These are phyloP conservation scores for Oxyura jamaicensis DNA, from an alignment of 2,113 vertebrate genomes.

Conservation along the genomic window DNA sequence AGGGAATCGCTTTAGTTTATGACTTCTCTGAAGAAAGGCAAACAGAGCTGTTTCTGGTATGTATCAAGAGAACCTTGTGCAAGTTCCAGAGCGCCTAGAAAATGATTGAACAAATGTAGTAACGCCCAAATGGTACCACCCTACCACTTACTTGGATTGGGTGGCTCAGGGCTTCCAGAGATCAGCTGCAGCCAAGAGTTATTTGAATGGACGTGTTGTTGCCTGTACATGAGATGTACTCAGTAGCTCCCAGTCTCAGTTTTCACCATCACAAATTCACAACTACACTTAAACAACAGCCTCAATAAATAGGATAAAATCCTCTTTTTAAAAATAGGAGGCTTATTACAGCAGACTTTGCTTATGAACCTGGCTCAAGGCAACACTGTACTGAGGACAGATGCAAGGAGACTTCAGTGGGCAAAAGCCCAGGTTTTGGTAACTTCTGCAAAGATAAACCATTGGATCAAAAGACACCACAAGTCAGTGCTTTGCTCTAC, in stretches of 20 bases:
- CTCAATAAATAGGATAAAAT: not conserved
- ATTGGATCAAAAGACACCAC: not conserved
- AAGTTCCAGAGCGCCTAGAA: not conserved
- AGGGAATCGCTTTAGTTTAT: not conserved
- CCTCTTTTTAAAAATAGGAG: not conserved
- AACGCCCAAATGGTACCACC: not conserved
- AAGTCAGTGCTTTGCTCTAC: not conserved
- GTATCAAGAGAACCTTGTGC: not conserved
- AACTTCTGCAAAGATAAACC: not conserved
- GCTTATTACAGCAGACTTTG: not conserved
- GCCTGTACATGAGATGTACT: not conserved
- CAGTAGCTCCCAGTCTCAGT: not conserved
- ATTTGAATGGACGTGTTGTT: not conserved
- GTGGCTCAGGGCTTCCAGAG: not conserved
- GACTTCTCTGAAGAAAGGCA: not conserved
- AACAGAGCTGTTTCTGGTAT: not conserved
- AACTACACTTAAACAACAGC: not conserved
- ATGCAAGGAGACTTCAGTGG: not conserved
- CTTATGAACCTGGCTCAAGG: not conserved
- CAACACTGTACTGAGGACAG: not conserved
- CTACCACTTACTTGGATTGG: not conserved
- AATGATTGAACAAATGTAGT: not conserved
- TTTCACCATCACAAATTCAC: not conserved
- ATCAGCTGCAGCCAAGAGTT: not conserved
- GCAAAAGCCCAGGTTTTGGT: not conserved